phyloP scores from a whole-genome alignment of 2,888 invertebrate genomes.

The Dasypolia templi region DNA sequence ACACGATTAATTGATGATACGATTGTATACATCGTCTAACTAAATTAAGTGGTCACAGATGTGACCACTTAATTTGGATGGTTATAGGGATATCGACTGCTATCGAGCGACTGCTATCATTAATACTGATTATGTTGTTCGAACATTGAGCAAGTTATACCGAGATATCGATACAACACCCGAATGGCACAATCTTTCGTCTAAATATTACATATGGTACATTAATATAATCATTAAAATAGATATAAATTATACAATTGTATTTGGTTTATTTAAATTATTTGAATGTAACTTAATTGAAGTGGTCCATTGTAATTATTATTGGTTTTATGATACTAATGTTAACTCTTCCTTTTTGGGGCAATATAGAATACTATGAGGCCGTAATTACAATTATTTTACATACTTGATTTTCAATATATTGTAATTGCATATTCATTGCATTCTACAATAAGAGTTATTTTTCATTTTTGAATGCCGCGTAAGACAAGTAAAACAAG shows the following conservation, averaged over 20 bases:
- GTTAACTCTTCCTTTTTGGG: constrained; percentile 28
- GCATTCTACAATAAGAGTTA: neutral
- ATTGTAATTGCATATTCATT: neutral
- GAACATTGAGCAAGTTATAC: constrained; percentile 69
- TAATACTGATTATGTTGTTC: constrained; percentile 66
- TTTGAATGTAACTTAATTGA: constrained; percentile 52
- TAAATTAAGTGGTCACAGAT: neutral
- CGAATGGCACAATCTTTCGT: constrained; percentile 56
- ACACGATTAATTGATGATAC: too few relatives aligned
- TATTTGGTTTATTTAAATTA: constrained; percentile 58
- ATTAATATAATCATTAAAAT: constrained; percentile 41
- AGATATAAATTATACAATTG: constrained; percentile 52
- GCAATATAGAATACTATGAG: constrained; percentile 44
- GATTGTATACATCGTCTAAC: neutral
- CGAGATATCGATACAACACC: constrained; percentile 44
- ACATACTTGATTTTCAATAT: neutral
- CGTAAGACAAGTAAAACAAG: constrained; percentile 7
- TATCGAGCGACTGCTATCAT: constrained; percentile 33
- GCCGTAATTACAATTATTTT: constrained; percentile 19
- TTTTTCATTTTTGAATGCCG: neutral
- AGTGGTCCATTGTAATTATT: constrained; percentile 61
- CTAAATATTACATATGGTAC: constrained; percentile 48
- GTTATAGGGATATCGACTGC: neutral
- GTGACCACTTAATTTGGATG: too few relatives aligned
- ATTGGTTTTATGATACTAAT: constrained; percentile 34